phyloP scores from a whole-genome alignment of 2,888 invertebrate species.

The Tipula helvola region DNA sequence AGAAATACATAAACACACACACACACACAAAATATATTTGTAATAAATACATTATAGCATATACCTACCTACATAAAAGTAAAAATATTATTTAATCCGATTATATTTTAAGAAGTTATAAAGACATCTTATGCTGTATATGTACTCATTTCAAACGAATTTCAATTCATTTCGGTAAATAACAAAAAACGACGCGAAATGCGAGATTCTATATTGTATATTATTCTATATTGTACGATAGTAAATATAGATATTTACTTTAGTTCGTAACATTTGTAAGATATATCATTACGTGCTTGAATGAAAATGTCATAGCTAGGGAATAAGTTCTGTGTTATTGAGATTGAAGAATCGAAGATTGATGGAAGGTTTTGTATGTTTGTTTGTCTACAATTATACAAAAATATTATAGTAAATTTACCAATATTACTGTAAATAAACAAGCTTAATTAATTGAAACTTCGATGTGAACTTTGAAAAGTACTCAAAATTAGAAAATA shows the following conservation, averaged over 20 bases:
- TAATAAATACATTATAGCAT: not conserved
- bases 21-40: not conserved
- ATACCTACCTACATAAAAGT: not conserved
- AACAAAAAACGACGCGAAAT: not conserved
- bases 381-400: no score
- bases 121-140: not conserved
- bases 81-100: not conserved
- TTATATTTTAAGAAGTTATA: not conserved
- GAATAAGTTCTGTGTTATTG: no score
- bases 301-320: no score
- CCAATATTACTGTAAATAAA: no score
- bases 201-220: not conserved
- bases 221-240: not conserved
- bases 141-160: not conserved
- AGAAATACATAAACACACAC: not conserved
- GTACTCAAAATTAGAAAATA: no score
- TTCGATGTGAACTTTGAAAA: no score
- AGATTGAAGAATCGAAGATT: no score
- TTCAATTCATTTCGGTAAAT: not conserved
- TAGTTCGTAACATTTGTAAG: not conserved
- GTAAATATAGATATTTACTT: not conserved
- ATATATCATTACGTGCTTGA: not conserved
- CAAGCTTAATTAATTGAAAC: no score
- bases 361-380: no score
- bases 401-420: no score